Evolutionary conservation across 2,888 invertebrate genomes (phyloP).

Genomic region (Pherbina coryleti): DNA sequence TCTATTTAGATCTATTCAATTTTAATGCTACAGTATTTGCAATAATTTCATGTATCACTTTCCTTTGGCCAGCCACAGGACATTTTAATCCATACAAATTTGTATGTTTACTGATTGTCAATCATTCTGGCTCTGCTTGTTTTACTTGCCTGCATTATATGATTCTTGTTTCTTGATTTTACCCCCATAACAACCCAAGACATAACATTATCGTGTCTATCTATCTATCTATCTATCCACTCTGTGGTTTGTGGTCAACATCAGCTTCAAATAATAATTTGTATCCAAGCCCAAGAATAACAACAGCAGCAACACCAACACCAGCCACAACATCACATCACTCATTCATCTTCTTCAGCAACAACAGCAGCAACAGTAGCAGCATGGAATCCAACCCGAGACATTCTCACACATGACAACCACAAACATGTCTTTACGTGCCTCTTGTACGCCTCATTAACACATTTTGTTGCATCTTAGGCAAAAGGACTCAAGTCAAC

Average conservation of each 20-base stretch:
- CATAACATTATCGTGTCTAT: background rate
- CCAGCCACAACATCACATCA: background rate
- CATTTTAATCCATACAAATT: slow-evolving; percentile 4
- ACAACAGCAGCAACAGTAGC: background rate
- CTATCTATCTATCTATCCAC: background rate
- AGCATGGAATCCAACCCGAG: background rate
- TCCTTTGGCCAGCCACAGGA: background rate
- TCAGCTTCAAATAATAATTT: slow-evolving; percentile 4
- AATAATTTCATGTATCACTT: background rate
- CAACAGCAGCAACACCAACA: background rate
- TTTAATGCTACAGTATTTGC: background rate
- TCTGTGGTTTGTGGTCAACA: slow-evolving; percentile 16
- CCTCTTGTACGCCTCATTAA: background rate
- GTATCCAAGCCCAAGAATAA: background rate
- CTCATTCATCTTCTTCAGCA: slow-evolving; percentile 17
- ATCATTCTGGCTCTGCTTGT: background rate
- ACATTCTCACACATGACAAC: background rate
- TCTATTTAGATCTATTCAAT: background rate
- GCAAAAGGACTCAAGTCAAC: background rate
- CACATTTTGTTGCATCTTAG: background rate
- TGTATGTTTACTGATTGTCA: background rate
- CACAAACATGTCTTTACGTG: background rate
- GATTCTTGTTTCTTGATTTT: background rate
- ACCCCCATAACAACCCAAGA: background rate
- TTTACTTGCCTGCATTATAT: background rate